Percentiles rank a stretch among this genome's conserved stretches.
Evolutionary conservation across 2,113 vertebrate species (phyloP).

Genomic region (Amia ocellicauda): DNA sequence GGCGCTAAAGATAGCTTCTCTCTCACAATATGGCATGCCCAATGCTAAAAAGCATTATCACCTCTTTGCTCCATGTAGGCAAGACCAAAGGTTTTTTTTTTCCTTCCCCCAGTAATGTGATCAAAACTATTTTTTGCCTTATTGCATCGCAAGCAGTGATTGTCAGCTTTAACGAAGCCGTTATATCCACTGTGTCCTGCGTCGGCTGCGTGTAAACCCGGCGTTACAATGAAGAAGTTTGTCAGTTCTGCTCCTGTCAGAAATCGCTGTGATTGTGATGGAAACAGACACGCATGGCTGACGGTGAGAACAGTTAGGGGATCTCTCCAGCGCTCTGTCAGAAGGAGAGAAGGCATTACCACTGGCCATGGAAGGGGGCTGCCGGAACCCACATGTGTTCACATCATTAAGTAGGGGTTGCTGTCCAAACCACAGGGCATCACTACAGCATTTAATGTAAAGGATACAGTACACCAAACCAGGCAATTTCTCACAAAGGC

Average conservation of each 20-base stretch:
- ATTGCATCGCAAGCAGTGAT: conserved; percentile 26
- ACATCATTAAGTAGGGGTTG: conserved; percentile 4
- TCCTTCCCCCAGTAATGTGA: conserved; percentile 14
- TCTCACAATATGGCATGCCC: not conserved
- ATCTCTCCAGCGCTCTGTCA: conserved; percentile 16
- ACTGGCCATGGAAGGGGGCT: conserved; percentile 4
- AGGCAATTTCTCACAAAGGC: conserved; percentile 20
- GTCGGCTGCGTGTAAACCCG: conserved; percentile 18
- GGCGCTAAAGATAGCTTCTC: not conserved
- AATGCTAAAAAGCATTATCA: conserved; percentile 21
- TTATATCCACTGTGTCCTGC: conserved; percentile 20
- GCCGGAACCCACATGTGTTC: not conserved
- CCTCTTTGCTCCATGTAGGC: conserved; percentile 6
- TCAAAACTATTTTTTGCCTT: conserved; percentile 16
- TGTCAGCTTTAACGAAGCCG: conserved; percentile 31
- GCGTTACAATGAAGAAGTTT: conserved; percentile 32
- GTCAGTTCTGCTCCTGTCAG: conserved; percentile 17
- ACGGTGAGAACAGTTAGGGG: conserved; percentile 12
- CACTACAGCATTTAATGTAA: conserved; percentile 16
- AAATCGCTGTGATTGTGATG: conserved; percentile 27
- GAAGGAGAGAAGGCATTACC: conserved; percentile 13
- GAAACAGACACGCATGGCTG: conserved; percentile 21
- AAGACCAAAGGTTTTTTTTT: not conserved
- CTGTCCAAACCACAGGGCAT: conserved; percentile 12
- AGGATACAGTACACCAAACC: conserved; percentile 21